Evolutionary conservation across 2,797 vertebrate species (phyloP).

Genomic region (Novumbra hubbsi): DNA sequence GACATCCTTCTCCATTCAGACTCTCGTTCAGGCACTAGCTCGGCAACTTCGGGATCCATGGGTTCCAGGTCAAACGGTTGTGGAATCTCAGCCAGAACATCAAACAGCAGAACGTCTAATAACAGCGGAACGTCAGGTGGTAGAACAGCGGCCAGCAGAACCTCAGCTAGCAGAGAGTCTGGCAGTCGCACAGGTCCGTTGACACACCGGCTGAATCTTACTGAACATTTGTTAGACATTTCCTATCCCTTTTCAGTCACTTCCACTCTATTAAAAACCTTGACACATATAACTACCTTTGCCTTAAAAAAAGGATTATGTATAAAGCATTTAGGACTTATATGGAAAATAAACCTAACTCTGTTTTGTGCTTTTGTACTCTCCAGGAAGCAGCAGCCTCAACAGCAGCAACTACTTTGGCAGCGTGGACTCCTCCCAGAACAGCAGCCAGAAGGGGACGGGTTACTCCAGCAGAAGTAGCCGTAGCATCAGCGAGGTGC

Average conservation of each 20-base stretch:
- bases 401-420: constrained; percentile 89
- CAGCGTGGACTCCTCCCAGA: constrained; percentile 84
- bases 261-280: background rate
- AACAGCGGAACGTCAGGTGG: constrained; percentile 31
- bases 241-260: background rate
- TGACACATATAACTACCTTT: background rate
- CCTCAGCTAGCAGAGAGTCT: constrained; percentile 65
- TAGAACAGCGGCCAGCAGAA: constrained; percentile 70
- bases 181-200: constrained; percentile 64
- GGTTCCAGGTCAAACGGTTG: constrained; percentile 84
- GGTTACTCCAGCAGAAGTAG: constrained; percentile 6
- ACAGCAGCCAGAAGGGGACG: constrained; percentile 65
- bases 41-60: constrained; percentile 84
- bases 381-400: constrained; percentile 75
- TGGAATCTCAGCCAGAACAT: constrained; percentile 74
- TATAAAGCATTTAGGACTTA: background rate
- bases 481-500: constrained; percentile 29
- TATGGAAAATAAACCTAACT: background rate
- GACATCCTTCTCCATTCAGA: constrained; percentile 86
- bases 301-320: too few species aligned
- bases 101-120: constrained; percentile 66
- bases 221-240: background rate
- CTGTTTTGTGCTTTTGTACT: constrained; percentile 1
- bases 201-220: background rate
- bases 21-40: constrained; percentile 83